Percentiles rank a stretch among this genome's conserved stretches.
These are phyloP conservation scores for Salvelinus namaycush DNA, from an alignment of 2,113 vertebrate genomes.

Conservation along the genomic window DNA sequence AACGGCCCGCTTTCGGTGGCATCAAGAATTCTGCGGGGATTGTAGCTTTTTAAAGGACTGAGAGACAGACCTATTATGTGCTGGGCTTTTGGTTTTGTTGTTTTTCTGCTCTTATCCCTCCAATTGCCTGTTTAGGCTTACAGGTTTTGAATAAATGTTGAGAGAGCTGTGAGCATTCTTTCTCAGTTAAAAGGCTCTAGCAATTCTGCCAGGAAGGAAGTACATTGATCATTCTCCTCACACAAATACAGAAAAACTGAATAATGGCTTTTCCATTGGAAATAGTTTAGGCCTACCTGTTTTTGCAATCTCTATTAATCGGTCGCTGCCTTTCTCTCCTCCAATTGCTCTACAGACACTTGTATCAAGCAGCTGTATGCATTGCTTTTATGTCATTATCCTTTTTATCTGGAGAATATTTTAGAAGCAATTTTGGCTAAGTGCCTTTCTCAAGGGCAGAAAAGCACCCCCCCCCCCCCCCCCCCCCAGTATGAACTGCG, in stretches of 20 bases:
- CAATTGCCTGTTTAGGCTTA: not conserved
- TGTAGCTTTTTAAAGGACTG: not conserved
- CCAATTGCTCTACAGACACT: not conserved
- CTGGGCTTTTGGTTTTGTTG: not conserved
- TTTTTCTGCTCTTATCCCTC: not conserved
- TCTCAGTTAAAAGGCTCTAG: not conserved
- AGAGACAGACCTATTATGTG: not conserved
- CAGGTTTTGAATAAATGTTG: not conserved
- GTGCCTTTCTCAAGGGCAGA: conserved; percentile 9
- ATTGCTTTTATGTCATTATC: conserved; percentile 9
- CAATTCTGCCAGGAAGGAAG: not conserved
- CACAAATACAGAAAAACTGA: not conserved
- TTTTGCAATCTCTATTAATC: not conserved
- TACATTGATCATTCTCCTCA: not conserved
- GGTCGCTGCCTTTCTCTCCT: not conserved
- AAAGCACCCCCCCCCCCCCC: not conserved
- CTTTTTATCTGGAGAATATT: conserved; percentile 7
- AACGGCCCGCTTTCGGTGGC: conserved; percentile 14
- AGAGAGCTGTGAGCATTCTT: not conserved
- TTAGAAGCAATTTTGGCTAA: conserved; percentile 5
- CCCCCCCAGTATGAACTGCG: not conserved
- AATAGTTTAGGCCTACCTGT: not conserved
- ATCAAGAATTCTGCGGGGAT: not conserved
- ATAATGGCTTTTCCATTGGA: not conserved
- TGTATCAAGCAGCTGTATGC: not conserved